A percentile compares a stretch with the other conserved stretches of the same genome.
Evolutionary conservation across 2,797 vertebrate genomes (phyloP).

Genomic region (Macrochelys suwanniensis): DNA sequence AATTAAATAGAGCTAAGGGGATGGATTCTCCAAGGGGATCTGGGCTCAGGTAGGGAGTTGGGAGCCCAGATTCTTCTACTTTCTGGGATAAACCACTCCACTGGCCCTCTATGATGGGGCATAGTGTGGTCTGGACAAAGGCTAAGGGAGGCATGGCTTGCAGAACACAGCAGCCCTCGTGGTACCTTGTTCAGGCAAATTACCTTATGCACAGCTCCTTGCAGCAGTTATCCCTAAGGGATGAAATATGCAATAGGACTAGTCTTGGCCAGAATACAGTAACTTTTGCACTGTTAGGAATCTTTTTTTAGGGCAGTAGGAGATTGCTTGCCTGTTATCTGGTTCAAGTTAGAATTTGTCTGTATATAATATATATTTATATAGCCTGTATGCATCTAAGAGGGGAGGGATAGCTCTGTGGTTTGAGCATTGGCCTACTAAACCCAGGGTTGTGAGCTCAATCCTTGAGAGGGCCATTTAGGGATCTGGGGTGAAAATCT

Average conservation of each 20-base stretch:
- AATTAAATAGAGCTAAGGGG: not conserved
- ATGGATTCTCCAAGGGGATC: rapidly evolving
- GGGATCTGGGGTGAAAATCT: too few relatives aligned
- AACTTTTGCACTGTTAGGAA: rapidly evolving
- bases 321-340: not conserved
- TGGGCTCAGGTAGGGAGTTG: not conserved
- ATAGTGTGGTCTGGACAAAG: rapidly evolving
- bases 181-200: rapidly evolving
- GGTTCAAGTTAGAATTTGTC: rapidly evolving
- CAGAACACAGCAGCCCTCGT: rapidly evolving
- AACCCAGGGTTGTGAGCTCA: too few relatives aligned
- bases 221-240: not conserved
- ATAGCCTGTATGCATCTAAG: rapidly evolving
- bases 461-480: too few relatives aligned
- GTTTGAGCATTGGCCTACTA: too few relatives aligned
- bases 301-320: not conserved
- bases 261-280: too few relatives aligned
- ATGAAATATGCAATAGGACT: not conserved
- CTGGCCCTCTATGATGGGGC: rapidly evolving
- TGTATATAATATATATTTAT: not conserved
- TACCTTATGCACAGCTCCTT: not conserved
- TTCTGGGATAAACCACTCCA: rapidly evolving
- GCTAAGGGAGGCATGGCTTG: not conserved
- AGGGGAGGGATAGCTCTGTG: too few relatives aligned
- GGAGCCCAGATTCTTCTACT: not conserved